Percentiles rank a stretch among this genome's conserved stretches.
Conservation (phyloP, 2,888 invertebrate species). For the Onchidella celtica region DNA sequence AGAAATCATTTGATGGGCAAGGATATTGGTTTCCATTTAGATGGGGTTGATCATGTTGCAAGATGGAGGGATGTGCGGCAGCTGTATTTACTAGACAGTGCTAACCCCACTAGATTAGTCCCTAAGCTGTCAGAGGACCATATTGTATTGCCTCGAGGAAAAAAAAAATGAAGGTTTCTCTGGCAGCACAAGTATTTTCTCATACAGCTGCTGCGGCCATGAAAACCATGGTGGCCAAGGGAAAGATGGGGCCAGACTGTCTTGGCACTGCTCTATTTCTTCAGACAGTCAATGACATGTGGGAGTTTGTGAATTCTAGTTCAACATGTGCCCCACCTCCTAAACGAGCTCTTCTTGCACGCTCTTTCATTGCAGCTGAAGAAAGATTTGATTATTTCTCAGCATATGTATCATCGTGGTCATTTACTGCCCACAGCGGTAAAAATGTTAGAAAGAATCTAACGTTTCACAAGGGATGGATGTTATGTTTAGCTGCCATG, state of each 20-base stretch:
- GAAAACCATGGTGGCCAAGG: not conserved
- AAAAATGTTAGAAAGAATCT: not conserved
- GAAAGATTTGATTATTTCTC: not conserved
- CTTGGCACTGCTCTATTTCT: not conserved
- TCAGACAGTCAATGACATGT: not conserved
- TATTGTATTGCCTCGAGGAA: not conserved
- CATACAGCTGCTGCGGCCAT: not conserved
- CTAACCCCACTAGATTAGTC: not conserved
- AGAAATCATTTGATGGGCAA: not conserved
- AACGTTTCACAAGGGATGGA: not conserved
- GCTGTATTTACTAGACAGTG: not conserved
- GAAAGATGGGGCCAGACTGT: not conserved
- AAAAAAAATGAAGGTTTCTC: not conserved
- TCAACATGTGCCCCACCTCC: not conserved
- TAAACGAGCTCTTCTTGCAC: not conserved
- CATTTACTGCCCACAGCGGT: not conserved
- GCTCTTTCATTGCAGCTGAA: not conserved
- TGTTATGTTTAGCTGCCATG: not conserved
- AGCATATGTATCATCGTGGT: not conserved
- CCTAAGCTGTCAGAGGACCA: not conserved
- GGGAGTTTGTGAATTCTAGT: not conserved
- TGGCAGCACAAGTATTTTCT: not conserved
- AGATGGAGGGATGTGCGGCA: not conserved
- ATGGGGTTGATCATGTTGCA: not conserved
- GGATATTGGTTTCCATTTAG: not conserved